phyloP scores from a whole-genome alignment of 2,113 vertebrate genomes.

The Phalacrocorax carbo region DNA sequence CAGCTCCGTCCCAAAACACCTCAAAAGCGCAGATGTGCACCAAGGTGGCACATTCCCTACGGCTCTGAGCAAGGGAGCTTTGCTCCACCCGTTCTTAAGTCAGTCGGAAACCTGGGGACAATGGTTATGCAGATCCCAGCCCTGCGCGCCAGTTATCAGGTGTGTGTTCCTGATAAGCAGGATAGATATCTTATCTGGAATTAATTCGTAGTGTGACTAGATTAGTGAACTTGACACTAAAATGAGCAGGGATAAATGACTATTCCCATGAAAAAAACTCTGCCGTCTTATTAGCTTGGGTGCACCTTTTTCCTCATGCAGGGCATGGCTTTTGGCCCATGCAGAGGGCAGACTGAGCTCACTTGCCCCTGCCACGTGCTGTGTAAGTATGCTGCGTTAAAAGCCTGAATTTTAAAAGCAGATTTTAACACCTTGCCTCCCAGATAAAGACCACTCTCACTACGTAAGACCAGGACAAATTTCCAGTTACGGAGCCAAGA shows the following conservation, averaged over 20 bases:
- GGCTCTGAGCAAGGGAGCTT: neutral
- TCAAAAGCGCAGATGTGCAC: neutral
- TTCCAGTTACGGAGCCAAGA: neutral
- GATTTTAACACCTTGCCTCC: neutral
- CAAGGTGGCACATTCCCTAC: neutral
- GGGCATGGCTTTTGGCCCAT: neutral
- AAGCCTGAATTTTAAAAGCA: neutral
- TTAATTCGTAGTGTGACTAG: neutral
- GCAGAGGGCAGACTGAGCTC: neutral
- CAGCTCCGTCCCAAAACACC: neutral
- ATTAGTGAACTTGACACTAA: neutral
- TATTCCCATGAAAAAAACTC: neutral
- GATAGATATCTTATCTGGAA: neutral
- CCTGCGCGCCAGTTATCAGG: neutral
- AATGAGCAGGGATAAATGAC: neutral
- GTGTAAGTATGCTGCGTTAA: neutral
- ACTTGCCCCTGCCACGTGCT: neutral
- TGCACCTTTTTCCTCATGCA: rapidly evolving
- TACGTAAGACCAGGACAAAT: neutral
- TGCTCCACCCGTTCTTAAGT: neutral
- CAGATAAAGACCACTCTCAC: neutral
- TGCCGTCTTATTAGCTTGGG: neutral
- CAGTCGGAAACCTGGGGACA: neutral
- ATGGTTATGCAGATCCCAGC: neutral
- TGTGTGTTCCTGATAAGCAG: neutral